Evolutionary conservation across 2,888 invertebrate genomes (phyloP), one percentile per base, ranked within the genome.

Genomic region (Polietes domitor): DNA sequence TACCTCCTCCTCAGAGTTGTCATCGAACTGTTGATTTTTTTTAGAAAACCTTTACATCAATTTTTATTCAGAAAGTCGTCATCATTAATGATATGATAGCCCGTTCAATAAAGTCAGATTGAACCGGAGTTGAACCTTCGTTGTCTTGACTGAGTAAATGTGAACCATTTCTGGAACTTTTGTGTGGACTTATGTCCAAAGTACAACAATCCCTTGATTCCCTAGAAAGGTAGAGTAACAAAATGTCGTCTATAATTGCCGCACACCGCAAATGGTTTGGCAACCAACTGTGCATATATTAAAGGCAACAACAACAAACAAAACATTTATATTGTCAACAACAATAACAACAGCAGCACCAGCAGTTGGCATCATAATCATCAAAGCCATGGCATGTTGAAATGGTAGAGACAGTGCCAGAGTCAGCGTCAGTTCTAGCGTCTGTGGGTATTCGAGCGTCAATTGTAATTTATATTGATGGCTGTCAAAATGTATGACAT

Each of bases 401-500:
- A 47, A 12, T 47, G 47, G 5, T 12, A n/a, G 2, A 9, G 32
- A 4, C n/a, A 2, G 5, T 21, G 21, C 7, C 24, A 21, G 1
- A 21, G 53, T 53, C 2, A n/a, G 19, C 17, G 37, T 37, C 19
- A n/a, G n/a, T 7, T 7, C 4, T 12, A 50, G 19, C 17, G 7
- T 19, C n/a, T n/a, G n/a, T 19, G 10, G 50, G 17, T 50, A 19
- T 50, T 50, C 2, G 53, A 9, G 19, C 24, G 58, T 12, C 26
- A 58, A 58, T 68, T 75, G 58, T 68, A 63, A 81, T 78, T 81
- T 76, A 63, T 76, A 76, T 77, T 78, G 80, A 81, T 76, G 76
- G 68, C 80, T 75, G 80, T 81, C 78, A 84, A 68, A 58, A 17
- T 80, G 50, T 78, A 58, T 43, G 80, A 81, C 78, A 84, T 55